Conservation (phyloP, 2,888 invertebrate genomes). For the Marasmarcha lunaedactyla region DNA sequence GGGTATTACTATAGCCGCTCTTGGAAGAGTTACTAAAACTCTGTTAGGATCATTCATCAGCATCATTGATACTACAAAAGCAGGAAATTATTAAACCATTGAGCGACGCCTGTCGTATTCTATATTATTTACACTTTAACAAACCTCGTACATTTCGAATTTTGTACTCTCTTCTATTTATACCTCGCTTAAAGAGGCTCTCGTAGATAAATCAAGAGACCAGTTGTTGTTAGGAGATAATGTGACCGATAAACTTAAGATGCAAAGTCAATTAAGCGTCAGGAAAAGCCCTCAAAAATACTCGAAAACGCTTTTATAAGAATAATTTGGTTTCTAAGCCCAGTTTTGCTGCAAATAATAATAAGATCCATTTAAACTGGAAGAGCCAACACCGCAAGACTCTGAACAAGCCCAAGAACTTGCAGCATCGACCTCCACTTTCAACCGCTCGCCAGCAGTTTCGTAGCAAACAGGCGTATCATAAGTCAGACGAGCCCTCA, state of each 20-base stretch:
- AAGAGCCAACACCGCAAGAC: too few species aligned
- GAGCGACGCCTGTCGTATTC: slow-evolving; percentile 9
- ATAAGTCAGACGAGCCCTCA: background rate
- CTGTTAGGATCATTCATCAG: slow-evolving; percentile 3
- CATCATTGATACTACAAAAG: too few species aligned
- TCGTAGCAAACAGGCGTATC: background rate
- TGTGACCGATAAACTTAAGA: slow-evolving; percentile 3
- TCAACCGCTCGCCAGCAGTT: background rate
- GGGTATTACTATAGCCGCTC: slow-evolving; percentile 5
- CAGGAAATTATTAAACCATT: too few species aligned
- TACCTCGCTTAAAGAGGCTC: slow-evolving; percentile 2
- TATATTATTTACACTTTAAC: slow-evolving; percentile 8
- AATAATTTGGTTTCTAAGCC: background rate
- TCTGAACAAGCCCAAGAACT: background rate
- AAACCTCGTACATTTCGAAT: slow-evolving; percentile 6
- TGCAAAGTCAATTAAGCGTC: slow-evolving; percentile 4
- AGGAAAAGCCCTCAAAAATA: slow-evolving; percentile 4
- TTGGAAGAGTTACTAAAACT: slow-evolving; percentile 4
- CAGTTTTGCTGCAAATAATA: background rate
- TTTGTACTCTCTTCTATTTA: slow-evolving; percentile 7
- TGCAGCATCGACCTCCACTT: background rate
- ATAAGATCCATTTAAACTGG: background rate
- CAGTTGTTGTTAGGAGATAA: slow-evolving; percentile 8
- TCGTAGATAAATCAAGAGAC: slow-evolving; percentile 1
- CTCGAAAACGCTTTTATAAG: background rate